phyloP scores from a whole-genome alignment of 2,797 vertebrate genomes.

The Cyprinella venusta region DNA sequence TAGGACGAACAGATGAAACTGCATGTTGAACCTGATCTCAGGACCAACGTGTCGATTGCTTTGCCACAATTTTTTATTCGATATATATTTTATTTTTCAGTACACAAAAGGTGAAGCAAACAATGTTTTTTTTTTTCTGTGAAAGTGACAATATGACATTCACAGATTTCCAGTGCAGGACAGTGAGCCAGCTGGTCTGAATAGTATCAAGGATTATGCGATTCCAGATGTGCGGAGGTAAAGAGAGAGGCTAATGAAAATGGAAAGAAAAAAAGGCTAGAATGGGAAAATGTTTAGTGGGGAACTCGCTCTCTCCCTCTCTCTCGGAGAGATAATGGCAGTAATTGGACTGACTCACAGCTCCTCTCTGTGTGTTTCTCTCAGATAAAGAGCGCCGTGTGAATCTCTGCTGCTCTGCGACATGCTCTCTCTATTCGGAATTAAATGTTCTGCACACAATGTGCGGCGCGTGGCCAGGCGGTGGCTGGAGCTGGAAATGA shows the following conservation, averaged over 20 bases:
- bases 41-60: background rate
- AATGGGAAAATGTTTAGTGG: conserved; percentile 36
- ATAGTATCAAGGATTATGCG: conserved; percentile 33
- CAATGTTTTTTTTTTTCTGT: background rate
- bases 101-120: conserved; percentile 12
- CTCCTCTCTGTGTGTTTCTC: conserved; percentile 80
- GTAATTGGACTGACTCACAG: conserved; percentile 82
- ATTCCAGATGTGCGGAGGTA: conserved; percentile 41
- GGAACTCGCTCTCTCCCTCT: conserved; percentile 50
- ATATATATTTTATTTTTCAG: background rate
- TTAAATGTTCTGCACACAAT: conserved; percentile 77
- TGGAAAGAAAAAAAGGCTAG: conserved; percentile 45
- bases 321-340: conserved; percentile 77
- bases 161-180: conserved; percentile 12
- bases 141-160: conserved; percentile 18
- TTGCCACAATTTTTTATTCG: background rate
- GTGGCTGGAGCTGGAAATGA: conserved; percentile 69
- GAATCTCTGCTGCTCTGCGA: conserved; percentile 69
- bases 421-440: conserved; percentile 69
- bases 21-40: background rate
- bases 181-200: conserved; percentile 35
- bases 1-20: background rate
- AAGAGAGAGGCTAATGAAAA: conserved; percentile 48
- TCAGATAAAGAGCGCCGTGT: conserved; percentile 81
- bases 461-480: conserved; percentile 57